Conservation (phyloP, 2,888 invertebrate genomes). For the Horisme vitalbata region DNA sequence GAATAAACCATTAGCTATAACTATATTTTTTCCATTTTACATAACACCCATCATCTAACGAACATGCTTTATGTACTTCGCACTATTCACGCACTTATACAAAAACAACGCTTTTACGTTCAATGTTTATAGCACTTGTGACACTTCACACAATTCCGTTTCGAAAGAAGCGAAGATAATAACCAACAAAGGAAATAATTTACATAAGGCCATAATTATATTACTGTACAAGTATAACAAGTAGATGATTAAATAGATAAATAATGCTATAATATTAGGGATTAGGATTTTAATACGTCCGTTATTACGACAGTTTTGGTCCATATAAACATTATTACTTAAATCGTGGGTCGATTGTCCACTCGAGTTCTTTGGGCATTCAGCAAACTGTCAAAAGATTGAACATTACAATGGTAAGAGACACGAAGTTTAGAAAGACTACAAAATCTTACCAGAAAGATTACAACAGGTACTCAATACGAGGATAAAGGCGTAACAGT, state of each 20-base stretch:
- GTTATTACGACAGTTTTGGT: conserved; percentile 80
- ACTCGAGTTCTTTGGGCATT: conserved; percentile 53
- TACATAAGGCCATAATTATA: conserved; percentile 79
- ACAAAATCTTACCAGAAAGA: conserved; percentile 9
- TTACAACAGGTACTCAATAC: conserved; percentile 18
- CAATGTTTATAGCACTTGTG: conserved; percentile 54
- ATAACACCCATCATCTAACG: conserved; percentile 73
- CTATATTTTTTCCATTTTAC: conserved; percentile 59
- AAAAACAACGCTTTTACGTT: conserved; percentile 46
- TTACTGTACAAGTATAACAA: conserved; percentile 81
- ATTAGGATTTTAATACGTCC: conserved; percentile 77
- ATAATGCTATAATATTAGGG: conserved; percentile 77
- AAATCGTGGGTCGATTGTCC: conserved; percentile 63
- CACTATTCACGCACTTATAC: conserved; percentile 64
- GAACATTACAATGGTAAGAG: conserved; percentile 10
- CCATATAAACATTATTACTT: conserved; percentile 81
- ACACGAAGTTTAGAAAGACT: conserved; percentile 13
- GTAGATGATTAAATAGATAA: conserved; percentile 79
- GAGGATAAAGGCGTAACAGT: conserved; percentile 21
- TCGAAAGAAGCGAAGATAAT: conserved; percentile 69
- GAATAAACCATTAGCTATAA: conserved; percentile 59
- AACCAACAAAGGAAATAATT: conserved; percentile 72
- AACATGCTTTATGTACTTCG: conserved; percentile 59
- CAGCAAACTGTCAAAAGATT: conserved; percentile 45
- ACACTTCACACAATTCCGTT: conserved; percentile 52